Evolutionary conservation across 2,888 invertebrate species (phyloP).

Genomic region (Cryptocephalus primarius): DNA sequence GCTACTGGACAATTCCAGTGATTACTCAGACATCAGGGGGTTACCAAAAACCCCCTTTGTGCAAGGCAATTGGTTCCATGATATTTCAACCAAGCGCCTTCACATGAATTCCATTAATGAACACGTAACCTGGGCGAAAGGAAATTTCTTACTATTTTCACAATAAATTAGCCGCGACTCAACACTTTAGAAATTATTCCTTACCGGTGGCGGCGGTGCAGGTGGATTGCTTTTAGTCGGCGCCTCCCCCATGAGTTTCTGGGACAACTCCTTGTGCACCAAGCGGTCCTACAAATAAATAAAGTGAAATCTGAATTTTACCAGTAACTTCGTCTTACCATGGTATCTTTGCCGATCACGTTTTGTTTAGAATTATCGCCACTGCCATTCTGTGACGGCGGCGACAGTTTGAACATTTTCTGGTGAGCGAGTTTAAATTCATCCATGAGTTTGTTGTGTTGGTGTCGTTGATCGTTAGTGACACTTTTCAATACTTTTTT

Average conservation of each 20-base stretch:
- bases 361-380: constrained; percentile 9
- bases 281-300: constrained; percentile 28
- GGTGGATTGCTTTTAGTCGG: constrained; percentile 24
- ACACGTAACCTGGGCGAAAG: too few relatives aligned
- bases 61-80: too few relatives aligned
- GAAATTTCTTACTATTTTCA: too few relatives aligned
- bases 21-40: too few relatives aligned
- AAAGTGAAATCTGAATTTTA: not conserved
- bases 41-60: too few relatives aligned
- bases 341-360: constrained; percentile 9
- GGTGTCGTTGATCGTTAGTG: constrained; percentile 48
- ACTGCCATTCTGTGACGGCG: constrained; percentile 5
- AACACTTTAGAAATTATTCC: constrained; percentile 15
- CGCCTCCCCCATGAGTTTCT: too few relatives aligned
- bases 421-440: constrained; percentile 82
- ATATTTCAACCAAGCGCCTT: too few relatives aligned
- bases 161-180: too few relatives aligned
- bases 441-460: constrained; percentile 72
- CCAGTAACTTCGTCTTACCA: constrained; percentile 5
- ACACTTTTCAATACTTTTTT: constrained; percentile 38
- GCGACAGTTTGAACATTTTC: constrained; percentile 60
- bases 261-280: constrained; percentile 23
- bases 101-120: too few relatives aligned
- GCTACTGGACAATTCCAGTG: too few relatives aligned
- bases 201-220: constrained; percentile 54